Conservation (phyloP, 2,797 vertebrate genomes). For the Ibycter americanus region DNA sequence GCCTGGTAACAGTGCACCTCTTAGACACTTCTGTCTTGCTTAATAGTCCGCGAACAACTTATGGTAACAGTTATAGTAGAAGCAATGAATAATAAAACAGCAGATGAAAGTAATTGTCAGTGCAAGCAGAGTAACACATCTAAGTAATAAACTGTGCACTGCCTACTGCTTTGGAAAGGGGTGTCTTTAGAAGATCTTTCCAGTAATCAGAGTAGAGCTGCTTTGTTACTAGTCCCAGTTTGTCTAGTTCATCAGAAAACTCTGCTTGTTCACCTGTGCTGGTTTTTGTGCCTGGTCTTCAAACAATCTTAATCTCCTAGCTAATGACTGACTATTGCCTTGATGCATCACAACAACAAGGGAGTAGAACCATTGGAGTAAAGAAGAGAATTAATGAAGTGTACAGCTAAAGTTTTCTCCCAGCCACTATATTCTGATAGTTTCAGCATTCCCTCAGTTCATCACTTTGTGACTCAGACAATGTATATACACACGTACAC, state of each 20-base stretch:
- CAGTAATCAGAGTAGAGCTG: not conserved
- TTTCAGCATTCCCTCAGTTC: not conserved
- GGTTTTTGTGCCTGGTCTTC: not conserved
- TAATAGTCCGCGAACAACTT: not conserved
- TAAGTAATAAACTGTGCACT: not conserved
- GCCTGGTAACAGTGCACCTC: not conserved
- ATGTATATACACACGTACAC: not conserved
- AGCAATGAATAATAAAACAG: not conserved
- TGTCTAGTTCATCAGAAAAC: not conserved
- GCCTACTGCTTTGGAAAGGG: not conserved
- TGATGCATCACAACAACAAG: not conserved
- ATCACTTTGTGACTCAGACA: not conserved
- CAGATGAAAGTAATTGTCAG: not conserved
- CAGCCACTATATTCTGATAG: not conserved
- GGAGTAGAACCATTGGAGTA: not conserved
- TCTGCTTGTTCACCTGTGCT: not conserved
- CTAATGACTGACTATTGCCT: not conserved
- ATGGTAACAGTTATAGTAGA: not conserved
- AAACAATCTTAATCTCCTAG: rapidly evolving
- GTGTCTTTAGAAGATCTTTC: not conserved
- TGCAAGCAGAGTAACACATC: not conserved
- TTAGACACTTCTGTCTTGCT: not conserved
- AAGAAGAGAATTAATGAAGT: not conserved
- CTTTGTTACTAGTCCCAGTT: not conserved
- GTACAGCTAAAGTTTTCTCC: not conserved